These are phyloP conservation scores for Leptinotarsa haldemani DNA, from an alignment of 2,888 invertebrate species.

Conservation along the genomic window DNA sequence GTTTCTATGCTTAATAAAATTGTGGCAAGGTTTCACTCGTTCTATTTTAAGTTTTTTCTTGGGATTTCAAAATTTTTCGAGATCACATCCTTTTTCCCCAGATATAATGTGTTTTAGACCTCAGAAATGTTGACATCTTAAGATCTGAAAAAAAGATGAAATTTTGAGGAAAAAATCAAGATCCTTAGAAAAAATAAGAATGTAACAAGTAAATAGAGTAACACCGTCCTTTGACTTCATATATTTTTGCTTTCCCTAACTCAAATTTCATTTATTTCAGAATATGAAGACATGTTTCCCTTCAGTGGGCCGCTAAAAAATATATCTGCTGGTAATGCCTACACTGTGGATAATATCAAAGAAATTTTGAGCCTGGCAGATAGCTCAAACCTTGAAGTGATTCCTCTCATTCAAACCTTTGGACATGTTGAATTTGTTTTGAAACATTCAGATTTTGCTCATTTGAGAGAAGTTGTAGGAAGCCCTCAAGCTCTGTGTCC, in stretches of 20 bases:
- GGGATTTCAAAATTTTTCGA: too few relatives aligned
- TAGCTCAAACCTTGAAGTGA: constrained; percentile 73
- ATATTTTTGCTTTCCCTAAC: background rate
- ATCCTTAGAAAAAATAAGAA: too few relatives aligned
- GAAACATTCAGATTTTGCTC: constrained; percentile 73
- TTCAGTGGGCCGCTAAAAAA: constrained; percentile 72
- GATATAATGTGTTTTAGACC: too few relatives aligned
- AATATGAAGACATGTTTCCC: constrained; percentile 88
- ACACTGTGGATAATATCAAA: constrained; percentile 68
- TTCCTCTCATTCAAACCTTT: constrained; percentile 84
- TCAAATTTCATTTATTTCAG: constrained; percentile 56
- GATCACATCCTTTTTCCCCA: too few relatives aligned
- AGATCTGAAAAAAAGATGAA: too few relatives aligned
- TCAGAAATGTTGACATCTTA: too few relatives aligned
- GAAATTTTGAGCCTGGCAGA: constrained; percentile 72
- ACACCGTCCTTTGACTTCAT: background rate
- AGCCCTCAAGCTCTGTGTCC: constrained; percentile 81
- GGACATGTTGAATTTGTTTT: constrained; percentile 87
- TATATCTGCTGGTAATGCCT: constrained; percentile 72
- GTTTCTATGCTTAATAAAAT: too few relatives aligned
- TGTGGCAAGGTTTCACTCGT: too few relatives aligned
- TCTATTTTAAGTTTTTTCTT: too few relatives aligned
- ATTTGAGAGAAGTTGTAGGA: constrained; percentile 74
- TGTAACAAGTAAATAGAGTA: background rate
- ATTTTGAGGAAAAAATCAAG: too few relatives aligned